Conservation (phyloP, 2,113 vertebrate genomes). For the Aleadryas rufinucha region DNA sequence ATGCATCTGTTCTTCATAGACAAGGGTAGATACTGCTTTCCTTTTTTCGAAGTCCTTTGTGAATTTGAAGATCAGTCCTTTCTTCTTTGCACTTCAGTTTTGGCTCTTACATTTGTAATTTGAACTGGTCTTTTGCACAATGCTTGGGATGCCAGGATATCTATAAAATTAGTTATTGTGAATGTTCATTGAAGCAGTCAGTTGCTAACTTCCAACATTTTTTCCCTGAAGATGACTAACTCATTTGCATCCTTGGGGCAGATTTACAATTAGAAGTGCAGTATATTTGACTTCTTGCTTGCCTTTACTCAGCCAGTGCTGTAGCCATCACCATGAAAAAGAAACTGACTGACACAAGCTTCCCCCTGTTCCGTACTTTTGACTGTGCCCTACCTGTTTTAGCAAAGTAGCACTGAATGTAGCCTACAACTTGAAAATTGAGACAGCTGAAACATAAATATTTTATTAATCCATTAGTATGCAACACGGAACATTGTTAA, state of each 20-base stretch:
- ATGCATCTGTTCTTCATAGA: not conserved
- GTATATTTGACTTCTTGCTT: not conserved
- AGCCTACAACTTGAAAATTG: not conserved
- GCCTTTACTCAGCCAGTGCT: not conserved
- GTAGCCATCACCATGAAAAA: not conserved
- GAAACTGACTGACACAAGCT: not conserved
- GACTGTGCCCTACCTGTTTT: not conserved
- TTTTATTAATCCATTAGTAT: not conserved
- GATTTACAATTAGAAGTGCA: not conserved
- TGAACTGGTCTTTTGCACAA: not conserved
- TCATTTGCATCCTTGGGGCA: not conserved
- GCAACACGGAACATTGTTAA: not conserved
- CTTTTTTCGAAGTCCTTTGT: not conserved
- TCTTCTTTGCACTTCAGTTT: not conserved
- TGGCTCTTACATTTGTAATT: not conserved
- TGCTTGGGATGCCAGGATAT: not conserved
- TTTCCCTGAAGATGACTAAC: not conserved
- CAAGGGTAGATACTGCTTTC: not conserved
- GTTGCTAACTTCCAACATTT: not conserved
- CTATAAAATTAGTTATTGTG: not conserved
- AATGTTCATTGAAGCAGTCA: not conserved
- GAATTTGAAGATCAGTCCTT: not conserved
- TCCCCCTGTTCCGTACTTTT: not conserved
- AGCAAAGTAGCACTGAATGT: not conserved
- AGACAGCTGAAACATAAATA: not conserved